These are phyloP conservation scores for Hoplias malabaricus DNA, from an alignment of 2,113 vertebrate species.

Conservation along the genomic window DNA sequence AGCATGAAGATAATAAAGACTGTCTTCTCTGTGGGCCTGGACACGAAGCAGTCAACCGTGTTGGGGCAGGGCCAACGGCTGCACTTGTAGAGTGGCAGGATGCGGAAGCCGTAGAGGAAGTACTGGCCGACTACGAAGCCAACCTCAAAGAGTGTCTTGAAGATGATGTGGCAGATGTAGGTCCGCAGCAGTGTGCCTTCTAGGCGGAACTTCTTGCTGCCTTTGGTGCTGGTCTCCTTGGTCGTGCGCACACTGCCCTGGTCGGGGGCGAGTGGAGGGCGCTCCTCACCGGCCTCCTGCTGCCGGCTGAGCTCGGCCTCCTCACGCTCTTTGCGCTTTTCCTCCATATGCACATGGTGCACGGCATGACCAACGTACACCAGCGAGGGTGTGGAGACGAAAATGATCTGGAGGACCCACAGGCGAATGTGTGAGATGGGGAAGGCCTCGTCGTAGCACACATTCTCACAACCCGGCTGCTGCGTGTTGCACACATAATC, in stretches of 20 bases:
- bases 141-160: slow-evolving; percentile 87
- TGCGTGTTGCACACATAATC: slow-evolving; percentile 91
- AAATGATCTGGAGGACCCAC: slow-evolving; percentile 91
- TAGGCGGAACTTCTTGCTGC: slow-evolving; percentile 81
- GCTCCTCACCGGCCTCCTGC: slow-evolving; percentile 74
- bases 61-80: slow-evolving; percentile 88
- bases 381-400: slow-evolving; percentile 84
- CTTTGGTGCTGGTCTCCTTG: slow-evolving; percentile 72
- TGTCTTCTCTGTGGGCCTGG: slow-evolving; percentile 87
- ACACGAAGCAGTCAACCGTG: slow-evolving; percentile 87
- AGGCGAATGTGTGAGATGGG: slow-evolving; percentile 88
- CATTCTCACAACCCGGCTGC: slow-evolving; percentile 88
- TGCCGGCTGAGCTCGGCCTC: slow-evolving; percentile 74
- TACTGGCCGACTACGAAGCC: slow-evolving; percentile 87
- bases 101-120: slow-evolving; percentile 83
- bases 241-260: slow-evolving; percentile 71
- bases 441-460: slow-evolving; percentile 88
- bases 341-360: slow-evolving; percentile 83
- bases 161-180: slow-evolving; percentile 85
- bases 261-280: slow-evolving; percentile 69
- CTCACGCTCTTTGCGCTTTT: slow-evolving; percentile 78
- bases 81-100: slow-evolving; percentile 84
- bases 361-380: slow-evolving; percentile 84
- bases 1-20: slow-evolving; percentile 89
- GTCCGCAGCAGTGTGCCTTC: slow-evolving; percentile 85